Evolutionary conservation across 1,140 invertebrate genomes (phyloP).

Genomic region (Aphelenchoides avenae): DNA sequence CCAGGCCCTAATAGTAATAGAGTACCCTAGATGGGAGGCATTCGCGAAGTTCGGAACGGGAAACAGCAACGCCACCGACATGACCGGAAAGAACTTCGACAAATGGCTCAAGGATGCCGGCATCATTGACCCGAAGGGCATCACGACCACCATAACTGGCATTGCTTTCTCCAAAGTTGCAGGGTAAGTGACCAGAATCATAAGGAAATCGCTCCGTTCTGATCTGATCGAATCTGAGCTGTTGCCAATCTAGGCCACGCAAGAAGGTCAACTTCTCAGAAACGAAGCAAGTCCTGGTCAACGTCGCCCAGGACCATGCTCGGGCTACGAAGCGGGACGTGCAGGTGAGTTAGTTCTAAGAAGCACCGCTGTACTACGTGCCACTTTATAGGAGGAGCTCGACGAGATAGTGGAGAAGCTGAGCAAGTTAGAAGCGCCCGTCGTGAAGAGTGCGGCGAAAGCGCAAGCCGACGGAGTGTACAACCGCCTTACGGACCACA

Average conservation of each 20-base stretch:
- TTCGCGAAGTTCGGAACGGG: constrained; percentile 83
- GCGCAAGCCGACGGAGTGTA: constrained; percentile 50
- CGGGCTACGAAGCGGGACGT: constrained; percentile 47
- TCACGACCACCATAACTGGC: constrained; percentile 69
- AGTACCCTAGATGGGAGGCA: constrained; percentile 63
- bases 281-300: constrained; percentile 50
- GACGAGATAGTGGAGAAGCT: constrained; percentile 55
- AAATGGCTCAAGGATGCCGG: constrained; percentile 92
- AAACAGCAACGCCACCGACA: constrained; percentile 79
- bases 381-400: constrained; percentile 50
- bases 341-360: constrained; percentile 32
- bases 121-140: constrained; percentile 81
- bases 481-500: constrained; percentile 55
- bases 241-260: constrained; percentile 43
- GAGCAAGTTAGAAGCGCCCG: constrained; percentile 47
- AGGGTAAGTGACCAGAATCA: constrained; percentile 47
- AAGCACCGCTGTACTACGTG: neutral
- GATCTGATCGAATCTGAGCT: constrained; percentile 4
- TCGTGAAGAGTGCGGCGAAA: constrained; percentile 50
- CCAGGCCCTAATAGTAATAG: neutral
- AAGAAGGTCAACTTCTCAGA: constrained; percentile 58
- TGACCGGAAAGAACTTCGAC: constrained; percentile 80
- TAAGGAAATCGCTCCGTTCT: constrained; percentile 1
- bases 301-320: constrained; percentile 51
- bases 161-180: constrained; percentile 59